These are phyloP conservation scores for Varanus salvator DNA, from an alignment of 2,113 vertebrate genomes.

Conservation along the genomic window DNA sequence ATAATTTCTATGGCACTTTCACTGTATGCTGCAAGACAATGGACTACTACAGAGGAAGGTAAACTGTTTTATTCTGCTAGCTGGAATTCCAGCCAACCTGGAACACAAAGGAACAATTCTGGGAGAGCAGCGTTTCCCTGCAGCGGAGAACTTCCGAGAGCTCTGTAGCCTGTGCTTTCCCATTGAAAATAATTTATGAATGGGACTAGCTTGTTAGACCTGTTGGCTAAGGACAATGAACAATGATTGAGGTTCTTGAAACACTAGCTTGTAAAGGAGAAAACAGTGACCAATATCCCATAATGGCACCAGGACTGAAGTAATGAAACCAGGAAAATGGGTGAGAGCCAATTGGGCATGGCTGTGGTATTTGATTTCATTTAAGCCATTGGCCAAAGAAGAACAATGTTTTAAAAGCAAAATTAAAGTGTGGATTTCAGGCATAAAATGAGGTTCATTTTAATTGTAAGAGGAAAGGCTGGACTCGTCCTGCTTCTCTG, in stretches of 20 bases:
- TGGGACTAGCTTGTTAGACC: conserved; percentile 18
- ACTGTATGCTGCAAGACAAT: conserved; percentile 2
- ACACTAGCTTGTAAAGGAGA: not conserved
- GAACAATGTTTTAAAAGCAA: not conserved
- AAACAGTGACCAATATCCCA: no score
- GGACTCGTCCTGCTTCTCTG: not conserved
- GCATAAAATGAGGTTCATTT: not conserved
- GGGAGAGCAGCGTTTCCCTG: conserved; percentile 46
- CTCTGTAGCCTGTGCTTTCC: not conserved
- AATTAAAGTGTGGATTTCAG: not conserved
- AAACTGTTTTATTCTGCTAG: not conserved
- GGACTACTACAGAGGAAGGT: not conserved
- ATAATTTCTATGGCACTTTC: conserved; percentile 3
- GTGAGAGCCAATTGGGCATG: not conserved
- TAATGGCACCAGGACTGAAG: not conserved
- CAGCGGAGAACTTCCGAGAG: conserved; percentile 53
- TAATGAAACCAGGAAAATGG: not conserved
- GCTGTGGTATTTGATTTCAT: not conserved
- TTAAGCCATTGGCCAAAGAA: not conserved
- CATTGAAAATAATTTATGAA: conserved; percentile 20
- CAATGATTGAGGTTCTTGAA: not conserved
- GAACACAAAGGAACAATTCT: conserved; percentile 76
- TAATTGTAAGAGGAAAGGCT: not conserved
- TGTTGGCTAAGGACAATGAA: not conserved
- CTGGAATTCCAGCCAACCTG: conserved; percentile 8